Percentiles rank a stretch among this genome's conserved stretches.
phyloP scores from a whole-genome alignment of 23 tunicate genomes.

The Ascidia mentula region DNA sequence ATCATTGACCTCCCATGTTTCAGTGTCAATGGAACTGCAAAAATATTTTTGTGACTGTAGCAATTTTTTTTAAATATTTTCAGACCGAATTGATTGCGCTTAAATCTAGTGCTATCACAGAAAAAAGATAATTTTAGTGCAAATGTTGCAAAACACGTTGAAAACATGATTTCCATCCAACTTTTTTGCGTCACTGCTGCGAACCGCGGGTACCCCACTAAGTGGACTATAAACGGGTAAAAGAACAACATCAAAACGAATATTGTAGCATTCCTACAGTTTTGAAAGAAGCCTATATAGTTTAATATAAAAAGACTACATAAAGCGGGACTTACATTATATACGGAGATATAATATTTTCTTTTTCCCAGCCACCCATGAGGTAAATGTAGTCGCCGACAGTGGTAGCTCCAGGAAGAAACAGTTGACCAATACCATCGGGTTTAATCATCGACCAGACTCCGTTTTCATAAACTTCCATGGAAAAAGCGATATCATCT shows the following conservation, averaged over 20 bases:
- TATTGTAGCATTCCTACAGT: no score
- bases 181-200: no score
- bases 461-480: slow-evolving; percentile 37
- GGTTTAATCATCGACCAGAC: slow-evolving; percentile 40
- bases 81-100: neutral
- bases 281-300: no score
- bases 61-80: neutral
- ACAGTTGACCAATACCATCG: neutral
- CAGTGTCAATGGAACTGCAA: slow-evolving; percentile 54
- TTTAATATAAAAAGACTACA: no score
- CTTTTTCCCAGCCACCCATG: slow-evolving; percentile 84
- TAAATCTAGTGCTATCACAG: no score
- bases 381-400: slow-evolving; percentile 46
- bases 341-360: slow-evolving; percentile 32
- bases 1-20: neutral
- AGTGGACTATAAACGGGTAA: no score
- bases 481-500: slow-evolving; percentile 56
- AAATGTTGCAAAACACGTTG: no score
- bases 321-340: slow-evolving; percentile 32
- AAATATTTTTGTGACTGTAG: slow-evolving; percentile 1
- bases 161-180: no score
- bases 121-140: neutral
- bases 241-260: no score
- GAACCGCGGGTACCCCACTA: no score
- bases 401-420: slow-evolving; percentile 47